phyloP scores from a whole-genome alignment of 2,888 invertebrate genomes.

The Amphimallon solstitiale region DNA sequence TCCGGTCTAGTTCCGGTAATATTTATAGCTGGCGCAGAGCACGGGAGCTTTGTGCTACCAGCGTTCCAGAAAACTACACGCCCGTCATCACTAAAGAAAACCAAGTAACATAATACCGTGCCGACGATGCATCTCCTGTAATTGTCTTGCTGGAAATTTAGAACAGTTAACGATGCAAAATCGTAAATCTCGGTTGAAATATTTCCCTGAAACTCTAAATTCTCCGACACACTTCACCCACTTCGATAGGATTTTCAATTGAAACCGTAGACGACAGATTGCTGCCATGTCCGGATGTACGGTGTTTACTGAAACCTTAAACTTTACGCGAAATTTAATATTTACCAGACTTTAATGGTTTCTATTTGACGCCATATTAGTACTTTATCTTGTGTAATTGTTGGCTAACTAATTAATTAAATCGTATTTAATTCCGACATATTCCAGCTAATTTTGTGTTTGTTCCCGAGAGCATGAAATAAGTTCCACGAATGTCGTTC shows the following conservation, averaged over 20 bases:
- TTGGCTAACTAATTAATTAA: background rate
- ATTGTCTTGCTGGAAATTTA: slow-evolving; percentile 21
- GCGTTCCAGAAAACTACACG: background rate
- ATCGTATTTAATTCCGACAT: background rate
- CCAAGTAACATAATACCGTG: too few relatives aligned
- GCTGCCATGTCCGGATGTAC: too few relatives aligned
- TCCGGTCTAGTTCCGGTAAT: slow-evolving; percentile 27
- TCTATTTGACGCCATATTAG: background rate
- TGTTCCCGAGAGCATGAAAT: background rate
- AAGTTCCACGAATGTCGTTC: background rate
- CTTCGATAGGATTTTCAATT: background rate
- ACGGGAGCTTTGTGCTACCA: background rate
- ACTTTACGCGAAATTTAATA: slow-evolving; percentile 9
- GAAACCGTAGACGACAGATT: background rate
- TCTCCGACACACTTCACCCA: background rate
- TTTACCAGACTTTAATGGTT: background rate
- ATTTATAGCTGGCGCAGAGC: slow-evolving; percentile 21
- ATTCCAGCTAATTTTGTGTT: background rate
- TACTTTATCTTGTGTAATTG: slow-evolving; percentile 8
- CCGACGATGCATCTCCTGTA: background rate
- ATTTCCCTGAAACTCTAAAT: background rate
- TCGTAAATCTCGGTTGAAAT: slow-evolving; percentile 18
- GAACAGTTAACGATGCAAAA: slow-evolving; percentile 5
- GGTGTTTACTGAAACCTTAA: background rate
- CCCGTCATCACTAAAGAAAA: too few relatives aligned